A percentile compares a stretch with the other conserved stretches of the same genome.
phyloP scores from a whole-genome alignment of 2,888 invertebrate species.

The Taphrorychus bicolor region DNA sequence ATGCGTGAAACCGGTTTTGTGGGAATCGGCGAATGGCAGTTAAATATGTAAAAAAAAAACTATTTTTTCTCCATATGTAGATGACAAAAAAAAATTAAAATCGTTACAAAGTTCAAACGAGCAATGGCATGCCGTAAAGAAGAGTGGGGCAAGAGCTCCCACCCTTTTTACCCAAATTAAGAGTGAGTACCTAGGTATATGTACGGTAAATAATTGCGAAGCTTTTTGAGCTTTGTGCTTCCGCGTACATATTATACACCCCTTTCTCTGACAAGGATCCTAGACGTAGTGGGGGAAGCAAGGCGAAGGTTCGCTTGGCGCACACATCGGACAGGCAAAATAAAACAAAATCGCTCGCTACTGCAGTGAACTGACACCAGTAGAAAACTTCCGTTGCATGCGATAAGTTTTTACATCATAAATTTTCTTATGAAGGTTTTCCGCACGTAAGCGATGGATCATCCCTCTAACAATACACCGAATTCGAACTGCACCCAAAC shows the following conservation, averaged over 20 bases:
- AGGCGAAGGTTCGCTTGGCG: conserved; percentile 38
- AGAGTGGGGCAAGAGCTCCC: background rate
- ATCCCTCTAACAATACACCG: conserved; percentile 18
- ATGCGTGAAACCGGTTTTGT: too few species aligned
- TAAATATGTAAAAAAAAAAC: too few species aligned
- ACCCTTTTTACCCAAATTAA: conserved; percentile 9
- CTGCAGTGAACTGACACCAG: conserved; percentile 50
- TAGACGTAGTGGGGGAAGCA: conserved; percentile 39
- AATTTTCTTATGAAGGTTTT: conserved; percentile 12
- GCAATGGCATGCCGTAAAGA: background rate
- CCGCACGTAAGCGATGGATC: conserved; percentile 27
- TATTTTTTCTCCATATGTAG: too few species aligned
- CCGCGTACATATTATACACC: conserved; percentile 30
- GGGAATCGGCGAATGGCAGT: too few species aligned
- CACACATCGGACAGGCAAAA: conserved; percentile 49
- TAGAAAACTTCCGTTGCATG: conserved; percentile 37
- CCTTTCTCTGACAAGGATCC: conserved; percentile 35
- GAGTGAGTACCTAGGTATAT: background rate
- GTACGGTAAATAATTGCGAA: conserved; percentile 18
- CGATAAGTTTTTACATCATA: conserved; percentile 23
- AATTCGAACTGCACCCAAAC: conserved; percentile 47
- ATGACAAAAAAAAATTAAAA: too few species aligned
- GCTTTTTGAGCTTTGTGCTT: conserved; percentile 25
- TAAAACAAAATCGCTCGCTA: conserved; percentile 56
- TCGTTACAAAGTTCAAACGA: too few species aligned